Evolutionary conservation across 2,113 vertebrate genomes (phyloP), one percentile per base, ranked within the genome.

Genomic region (Cyphomyrus discorhynchus): DNA sequence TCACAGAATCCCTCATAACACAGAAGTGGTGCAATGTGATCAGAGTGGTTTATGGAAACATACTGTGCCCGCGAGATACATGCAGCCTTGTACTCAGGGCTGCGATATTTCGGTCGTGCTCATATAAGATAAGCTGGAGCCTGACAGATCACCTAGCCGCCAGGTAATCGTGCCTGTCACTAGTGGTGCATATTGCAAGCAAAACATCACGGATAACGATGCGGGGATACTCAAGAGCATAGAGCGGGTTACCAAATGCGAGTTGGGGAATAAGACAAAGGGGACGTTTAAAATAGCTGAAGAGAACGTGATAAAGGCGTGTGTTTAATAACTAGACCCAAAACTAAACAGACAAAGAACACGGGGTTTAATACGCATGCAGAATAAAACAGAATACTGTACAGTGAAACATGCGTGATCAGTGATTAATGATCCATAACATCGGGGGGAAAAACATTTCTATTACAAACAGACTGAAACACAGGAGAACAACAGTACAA

Each of bases 91-190:
- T 39, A 35, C 56, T 88, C 27, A 5, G 87, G 56, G 19, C 2
- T 47, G 49, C 2, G 35, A 62, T 24, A 42, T 82, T 82, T 84
- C 35, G 5, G 52, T 19, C 21, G 39, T 42, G 19, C 27, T 19
- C 9, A 10, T 31, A 62, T 11, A 21, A 5, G 39, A 53, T 58
- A 31, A 89, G 42, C 39, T 39, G 27, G 17, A 6, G 13, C 46
- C 88, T 31, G 77, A 27, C 11, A 82, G 50, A 85, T 89, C 77
- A 89, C 80, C 77, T 45, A 52, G 27, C 50, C 24, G n/a, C 24
- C 80, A 85, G 89, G 89, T 85, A 62, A 58, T 53, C 42, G 2
- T 74, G 53, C 50, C 53, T 62, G 87, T 88, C 42, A 62, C 80
- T 19, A 89, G 27, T 13, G 17, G 47, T 49, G 19, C 5, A 39